Conservation (phyloP, 2,888 invertebrate species). For the Trypoxylon attenuatum region DNA sequence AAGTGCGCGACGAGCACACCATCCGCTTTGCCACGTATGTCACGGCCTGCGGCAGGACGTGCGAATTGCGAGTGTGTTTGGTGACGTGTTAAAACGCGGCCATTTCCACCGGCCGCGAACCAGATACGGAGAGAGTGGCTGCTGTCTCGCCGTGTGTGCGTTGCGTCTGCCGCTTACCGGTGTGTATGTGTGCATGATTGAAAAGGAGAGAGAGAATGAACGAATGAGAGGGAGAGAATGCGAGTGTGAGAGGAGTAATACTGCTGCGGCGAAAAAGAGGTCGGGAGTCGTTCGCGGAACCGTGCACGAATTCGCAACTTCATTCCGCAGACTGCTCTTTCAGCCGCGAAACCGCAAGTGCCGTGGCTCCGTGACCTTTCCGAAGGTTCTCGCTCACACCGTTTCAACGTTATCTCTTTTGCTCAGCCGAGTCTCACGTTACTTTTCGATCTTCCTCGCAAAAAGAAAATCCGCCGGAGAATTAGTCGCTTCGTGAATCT, state of each 20-base stretch:
- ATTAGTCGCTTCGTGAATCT: too few relatives aligned
- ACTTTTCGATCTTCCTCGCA: not conserved
- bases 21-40: slow-evolving; percentile 42
- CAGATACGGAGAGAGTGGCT: slow-evolving; percentile 19
- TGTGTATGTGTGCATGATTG: not conserved
- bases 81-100: slow-evolving; percentile 66
- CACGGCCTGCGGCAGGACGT: slow-evolving; percentile 23
- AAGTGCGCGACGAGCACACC: slow-evolving; percentile 37
- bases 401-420: not conserved
- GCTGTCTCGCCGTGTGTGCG: not conserved
- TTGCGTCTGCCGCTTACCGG: not conserved
- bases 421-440: not conserved
- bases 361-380: not conserved
- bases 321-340: not conserved
- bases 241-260: slow-evolving; percentile 1
- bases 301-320: not conserved
- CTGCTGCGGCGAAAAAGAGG: too few relatives aligned
- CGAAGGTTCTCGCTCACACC: not conserved
- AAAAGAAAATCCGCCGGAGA: too few relatives aligned
- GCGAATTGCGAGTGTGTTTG: slow-evolving; percentile 56
- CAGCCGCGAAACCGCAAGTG: not conserved
- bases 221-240: not conserved
- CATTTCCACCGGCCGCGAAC: slow-evolving; percentile 54
- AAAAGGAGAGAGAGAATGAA: not conserved
- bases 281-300: too few relatives aligned